Conservation (phyloP, 2,797 vertebrate species). For the Propithecus perrieri region DNA sequence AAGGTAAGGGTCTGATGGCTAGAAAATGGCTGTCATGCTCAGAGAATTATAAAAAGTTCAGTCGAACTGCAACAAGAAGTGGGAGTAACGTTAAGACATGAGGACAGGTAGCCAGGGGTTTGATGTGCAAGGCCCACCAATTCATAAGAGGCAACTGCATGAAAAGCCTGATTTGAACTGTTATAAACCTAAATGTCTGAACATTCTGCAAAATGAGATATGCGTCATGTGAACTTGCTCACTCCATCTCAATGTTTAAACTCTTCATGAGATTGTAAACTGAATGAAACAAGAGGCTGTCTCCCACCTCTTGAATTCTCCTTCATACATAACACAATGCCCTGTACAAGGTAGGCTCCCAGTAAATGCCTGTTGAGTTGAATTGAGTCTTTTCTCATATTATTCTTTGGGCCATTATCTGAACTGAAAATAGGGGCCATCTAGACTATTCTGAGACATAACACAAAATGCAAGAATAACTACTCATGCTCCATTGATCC, state of each 20-base stretch:
- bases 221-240: neutral
- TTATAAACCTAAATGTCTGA: neutral
- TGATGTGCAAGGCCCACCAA: neutral
- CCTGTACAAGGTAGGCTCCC: neutral
- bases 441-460: slow-evolving; percentile 54
- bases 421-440: slow-evolving; percentile 45
- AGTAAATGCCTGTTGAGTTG: neutral
- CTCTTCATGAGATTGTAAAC: neutral
- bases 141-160: neutral
- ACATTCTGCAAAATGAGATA: neutral
- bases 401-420: neutral
- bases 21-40: neutral
- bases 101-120: neutral
- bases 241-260: neutral
- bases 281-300: neutral
- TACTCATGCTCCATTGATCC: slow-evolving; percentile 28
- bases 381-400: neutral
- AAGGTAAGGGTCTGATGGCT: neutral
- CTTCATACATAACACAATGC: neutral
- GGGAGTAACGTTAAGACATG: neutral
- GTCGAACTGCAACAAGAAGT: neutral
- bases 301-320: neutral
- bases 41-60: neutral
- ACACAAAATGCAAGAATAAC: slow-evolving; percentile 34
- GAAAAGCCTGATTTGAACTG: neutral